Base-by-base conservation (phyloP, 2,113 vertebrate genomes). In the Podocnemis expansa region DNA sequence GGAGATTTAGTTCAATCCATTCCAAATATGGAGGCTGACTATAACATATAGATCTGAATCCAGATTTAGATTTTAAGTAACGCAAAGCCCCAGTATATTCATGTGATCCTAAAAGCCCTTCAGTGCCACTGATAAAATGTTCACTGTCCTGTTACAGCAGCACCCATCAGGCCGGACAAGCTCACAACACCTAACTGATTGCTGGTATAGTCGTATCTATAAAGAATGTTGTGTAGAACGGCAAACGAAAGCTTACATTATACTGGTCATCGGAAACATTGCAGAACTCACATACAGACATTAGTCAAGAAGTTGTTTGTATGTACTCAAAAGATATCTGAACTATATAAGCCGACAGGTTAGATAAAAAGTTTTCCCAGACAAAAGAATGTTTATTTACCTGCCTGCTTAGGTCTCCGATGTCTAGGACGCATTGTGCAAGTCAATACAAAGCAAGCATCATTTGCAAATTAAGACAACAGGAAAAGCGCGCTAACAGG, bases 1-100 rank as follows among this genome's bases (percentile, higher is more conserved):
- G 11, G 80, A 7, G 45, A 82, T 1, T 34, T 80, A 16, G 81
- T 34, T 21, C 27, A 2, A 5, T 16, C 1, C 0, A 38, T 11
- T 81, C 1, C 2, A 7, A 70, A 43, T 51, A 51, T 1, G 70
- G 5, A 22, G 24, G 41, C 41, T 24, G 9, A 24, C 3, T n/a
- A 6, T 47, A 88, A 60, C 80, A 45, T 2, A 49, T 5, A 84
- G 78, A 89, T 19, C 6, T 60, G 29, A 2, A 16, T 45, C 7
- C 60, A 51, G 29, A 54, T 78, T 80, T 60, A 85, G 55, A 45
- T 45, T 84, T 76, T 9, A 93, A 55, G 43, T n/a, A 85, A 54
- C 17, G 22, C 52, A 58, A 80, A 24, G 6, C 22, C 41, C 41
- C 24, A 27, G 73, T 22, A 75, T 43, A 34, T 38, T 38, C 19